Conservation (phyloP, 2,797 vertebrate genomes). For the Oreochromis mossambicus region DNA sequence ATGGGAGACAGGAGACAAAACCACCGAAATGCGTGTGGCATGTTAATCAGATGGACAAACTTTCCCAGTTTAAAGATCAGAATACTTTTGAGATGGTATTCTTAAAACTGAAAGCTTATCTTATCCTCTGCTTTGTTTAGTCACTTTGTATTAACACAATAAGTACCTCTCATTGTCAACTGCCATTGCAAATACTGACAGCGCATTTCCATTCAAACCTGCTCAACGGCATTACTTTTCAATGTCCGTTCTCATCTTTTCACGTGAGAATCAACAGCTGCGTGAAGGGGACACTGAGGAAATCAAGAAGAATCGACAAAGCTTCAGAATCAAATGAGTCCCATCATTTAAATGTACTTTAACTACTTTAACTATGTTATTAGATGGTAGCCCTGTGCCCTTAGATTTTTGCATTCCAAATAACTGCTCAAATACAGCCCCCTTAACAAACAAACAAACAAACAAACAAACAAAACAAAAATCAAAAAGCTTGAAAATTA, state of each 20-base stretch:
- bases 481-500: not conserved
- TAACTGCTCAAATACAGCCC: not conserved
- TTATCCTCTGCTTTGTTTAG: not conserved
- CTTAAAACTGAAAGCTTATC: not conserved
- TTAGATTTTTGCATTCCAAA: not conserved
- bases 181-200: not conserved
- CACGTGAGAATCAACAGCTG: not conserved
- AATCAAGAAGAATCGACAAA: not conserved
- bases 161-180: not conserved
- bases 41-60: not conserved
- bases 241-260: not conserved
- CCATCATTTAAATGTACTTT: not conserved
- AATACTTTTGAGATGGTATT: not conserved
- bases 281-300: not conserved
- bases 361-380: not conserved
- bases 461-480: not conserved
- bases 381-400: not conserved
- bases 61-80: not conserved
- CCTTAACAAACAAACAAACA: accelerated
- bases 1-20: not conserved
- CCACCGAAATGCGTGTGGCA: accelerated
- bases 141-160: not conserved
- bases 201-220: not conserved
- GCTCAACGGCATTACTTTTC: not conserved
- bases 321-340: not conserved